Evolutionary conservation across 2,888 invertebrate genomes (phyloP), one percentile per base, ranked within the genome.

Genomic region (Lamellibrachia satsuma): DNA sequence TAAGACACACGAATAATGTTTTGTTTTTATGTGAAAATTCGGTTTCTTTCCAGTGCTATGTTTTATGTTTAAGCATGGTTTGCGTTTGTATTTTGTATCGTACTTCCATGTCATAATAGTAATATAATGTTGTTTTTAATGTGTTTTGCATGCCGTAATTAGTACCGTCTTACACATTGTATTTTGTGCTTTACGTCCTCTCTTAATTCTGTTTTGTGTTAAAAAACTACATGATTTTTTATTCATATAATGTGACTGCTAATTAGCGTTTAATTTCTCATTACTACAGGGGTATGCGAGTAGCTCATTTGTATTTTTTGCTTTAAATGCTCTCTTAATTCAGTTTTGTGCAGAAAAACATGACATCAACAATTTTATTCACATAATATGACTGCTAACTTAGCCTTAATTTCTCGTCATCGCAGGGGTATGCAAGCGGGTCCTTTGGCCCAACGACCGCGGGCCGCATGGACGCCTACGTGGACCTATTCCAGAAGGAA

Each of bases 361-460:
- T 91, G 75, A 3, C 22, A 4, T 22, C 15, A 22, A 22, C 22
- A 22, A 75, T 75, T 6, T 3, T 6, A 6, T 75, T 75, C 75
- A 55, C 39, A 39, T 39, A 39, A 39, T 39, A 0, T 93, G n/a
- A 57, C 27, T 90, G 52, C n/a, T 90, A 6, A n/a, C 6, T 57
- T 11, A 52, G 7, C 22, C 60, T 22, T 27, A 7, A 39, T 1
- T 93, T 27, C 52, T 75, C 22, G 8, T 75, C 22, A 22, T 75
- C 3, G 15, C 75, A 96, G 96, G 96, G 96, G 3, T 96, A 95
- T 95, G 96, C 96, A 7, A 96, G 96, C 94, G 96, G 96, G 7
- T 96, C 96, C 9, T 96, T 96, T 95, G 96, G 96, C 2, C 96
- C 96, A 0, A 96, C 96, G 6, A 96, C 96, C 22, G 96, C 96